These are phyloP conservation scores for Drusus annulatus DNA, from an alignment of 1,140 invertebrate genomes.

Conservation along the genomic window DNA sequence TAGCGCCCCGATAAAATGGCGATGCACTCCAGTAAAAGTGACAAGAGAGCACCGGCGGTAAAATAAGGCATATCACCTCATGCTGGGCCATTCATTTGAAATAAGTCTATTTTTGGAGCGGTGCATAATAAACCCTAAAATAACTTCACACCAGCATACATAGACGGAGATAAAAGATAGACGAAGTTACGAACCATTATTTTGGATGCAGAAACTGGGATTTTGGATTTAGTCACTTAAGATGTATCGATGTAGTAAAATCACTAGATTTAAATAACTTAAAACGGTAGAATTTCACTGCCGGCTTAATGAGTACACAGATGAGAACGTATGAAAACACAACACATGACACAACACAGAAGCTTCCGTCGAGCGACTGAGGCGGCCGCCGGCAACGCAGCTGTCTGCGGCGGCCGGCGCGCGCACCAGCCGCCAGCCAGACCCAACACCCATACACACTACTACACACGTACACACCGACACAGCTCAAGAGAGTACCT, in stretches of 20 bases:
- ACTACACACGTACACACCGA: too few relatives aligned
- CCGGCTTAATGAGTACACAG: constrained; percentile 16
- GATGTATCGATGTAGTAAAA: not conserved
- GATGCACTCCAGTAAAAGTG: constrained; percentile 5
- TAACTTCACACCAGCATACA: constrained; percentile 43
- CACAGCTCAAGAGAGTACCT: too few relatives aligned
- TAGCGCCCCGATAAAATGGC: constrained; percentile 28
- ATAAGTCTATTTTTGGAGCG: constrained; percentile 42
- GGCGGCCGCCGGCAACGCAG: constrained; percentile 45
- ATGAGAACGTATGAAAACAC: not conserved
- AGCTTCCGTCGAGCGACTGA: constrained; percentile 33
- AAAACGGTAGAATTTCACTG: constrained; percentile 14
- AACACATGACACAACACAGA: constrained; percentile 25
- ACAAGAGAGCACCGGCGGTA: constrained; percentile 5
- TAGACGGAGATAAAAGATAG: constrained; percentile 14
- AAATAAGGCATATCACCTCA: constrained; percentile 11
- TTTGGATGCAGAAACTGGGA: not conserved
- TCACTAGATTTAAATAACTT: constrained; percentile 9
- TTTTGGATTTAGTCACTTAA: not conserved
- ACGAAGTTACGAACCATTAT: constrained; percentile 32
- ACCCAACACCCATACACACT: too few relatives aligned
- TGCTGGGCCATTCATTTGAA: constrained; percentile 9
- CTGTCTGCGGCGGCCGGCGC: constrained; percentile 37
- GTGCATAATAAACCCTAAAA: constrained; percentile 49
- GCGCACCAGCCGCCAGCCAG: constrained; percentile 31